These are phyloP conservation scores for Trypoxylus dichotomus DNA, from an alignment of 1,140 invertebrate species.

Conservation along the genomic window DNA sequence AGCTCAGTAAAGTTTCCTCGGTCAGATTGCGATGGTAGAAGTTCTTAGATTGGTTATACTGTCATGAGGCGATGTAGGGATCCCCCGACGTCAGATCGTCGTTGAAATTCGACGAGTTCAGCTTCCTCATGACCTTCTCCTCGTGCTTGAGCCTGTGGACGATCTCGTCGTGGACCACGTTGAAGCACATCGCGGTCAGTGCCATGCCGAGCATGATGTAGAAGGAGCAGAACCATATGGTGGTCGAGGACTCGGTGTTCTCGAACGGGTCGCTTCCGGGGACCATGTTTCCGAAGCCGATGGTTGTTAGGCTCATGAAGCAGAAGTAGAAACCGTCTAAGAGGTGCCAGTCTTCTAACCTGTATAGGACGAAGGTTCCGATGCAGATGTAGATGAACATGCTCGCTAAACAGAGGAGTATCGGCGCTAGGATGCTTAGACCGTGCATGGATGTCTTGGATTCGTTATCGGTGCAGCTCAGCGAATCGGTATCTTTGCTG, in stretches of 20 bases:
- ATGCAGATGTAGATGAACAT: slow-evolving; percentile 84
- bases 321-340: slow-evolving; percentile 93
- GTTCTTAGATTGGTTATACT: slow-evolving; percentile 59
- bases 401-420: slow-evolving; percentile 73
- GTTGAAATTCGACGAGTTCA: slow-evolving; percentile 55
- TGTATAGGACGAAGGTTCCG: slow-evolving; percentile 85
- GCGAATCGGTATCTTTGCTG: slow-evolving; percentile 63
- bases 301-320: slow-evolving; percentile 91
- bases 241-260: slow-evolving; percentile 63
- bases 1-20: slow-evolving; percentile 63
- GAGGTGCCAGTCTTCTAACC: slow-evolving; percentile 83
- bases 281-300: slow-evolving; percentile 88
- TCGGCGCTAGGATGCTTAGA: slow-evolving; percentile 74
- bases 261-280: slow-evolving; percentile 69
- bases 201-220: slow-evolving; percentile 96
- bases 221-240: slow-evolving; percentile 88
- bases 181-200: slow-evolving; percentile 97
- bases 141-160: slow-evolving; percentile 71
- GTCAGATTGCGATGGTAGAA: slow-evolving; percentile 66
- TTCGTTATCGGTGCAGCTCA: slow-evolving; percentile 70
- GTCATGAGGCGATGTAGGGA: slow-evolving; percentile 67
- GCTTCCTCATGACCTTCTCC: slow-evolving; percentile 49
- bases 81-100: slow-evolving; percentile 60
- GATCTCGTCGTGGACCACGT: slow-evolving; percentile 93
- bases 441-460: slow-evolving; percentile 73